Evolutionary conservation across 1,140 invertebrate genomes (phyloP).

Genomic region (Pseudomyrmex concolor): DNA sequence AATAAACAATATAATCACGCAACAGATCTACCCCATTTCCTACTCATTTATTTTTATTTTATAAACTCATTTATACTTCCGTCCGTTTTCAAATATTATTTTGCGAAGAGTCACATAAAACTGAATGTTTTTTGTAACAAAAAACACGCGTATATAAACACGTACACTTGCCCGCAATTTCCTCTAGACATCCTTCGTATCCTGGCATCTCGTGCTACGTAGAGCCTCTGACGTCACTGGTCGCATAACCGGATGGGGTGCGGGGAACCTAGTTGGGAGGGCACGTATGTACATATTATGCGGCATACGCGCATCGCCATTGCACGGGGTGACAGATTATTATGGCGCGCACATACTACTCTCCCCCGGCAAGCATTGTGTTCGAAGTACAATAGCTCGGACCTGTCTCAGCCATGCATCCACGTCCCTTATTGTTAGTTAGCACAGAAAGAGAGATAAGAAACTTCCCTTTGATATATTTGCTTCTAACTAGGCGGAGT

Average conservation of each 20-base stretch:
- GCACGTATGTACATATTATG: slow-evolving; percentile 29
- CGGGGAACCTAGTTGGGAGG: slow-evolving; percentile 20
- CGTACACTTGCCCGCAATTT: slow-evolving; percentile 33
- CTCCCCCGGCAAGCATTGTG: slow-evolving; percentile 68
- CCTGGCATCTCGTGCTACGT: slow-evolving; percentile 26
- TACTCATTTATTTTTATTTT: too few relatives aligned
- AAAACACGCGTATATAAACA: not conserved
- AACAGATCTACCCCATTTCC: too few relatives aligned
- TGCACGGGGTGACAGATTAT: slow-evolving; percentile 78
- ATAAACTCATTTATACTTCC: too few relatives aligned
- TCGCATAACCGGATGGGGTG: slow-evolving; percentile 58
- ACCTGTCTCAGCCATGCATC: slow-evolving; percentile 82
- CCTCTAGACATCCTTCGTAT: slow-evolving; percentile 28
- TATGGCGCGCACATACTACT: slow-evolving; percentile 71
- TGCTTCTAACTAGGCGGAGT: not conserved
- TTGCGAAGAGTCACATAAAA: not conserved
- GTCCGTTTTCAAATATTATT: not conserved
- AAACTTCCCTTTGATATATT: not conserved
- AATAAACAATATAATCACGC: not conserved
- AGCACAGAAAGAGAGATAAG: slow-evolving; percentile 62
- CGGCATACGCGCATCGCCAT: slow-evolving; percentile 49
- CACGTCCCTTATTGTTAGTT: slow-evolving; percentile 78
- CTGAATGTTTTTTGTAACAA: not conserved
- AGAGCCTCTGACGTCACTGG: slow-evolving; percentile 64
- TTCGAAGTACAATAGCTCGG: slow-evolving; percentile 76